Evolutionary conservation across 2,888 invertebrate genomes (phyloP), one percentile per base, ranked within the genome.

Genomic region (Netelia fuscicornis): DNA sequence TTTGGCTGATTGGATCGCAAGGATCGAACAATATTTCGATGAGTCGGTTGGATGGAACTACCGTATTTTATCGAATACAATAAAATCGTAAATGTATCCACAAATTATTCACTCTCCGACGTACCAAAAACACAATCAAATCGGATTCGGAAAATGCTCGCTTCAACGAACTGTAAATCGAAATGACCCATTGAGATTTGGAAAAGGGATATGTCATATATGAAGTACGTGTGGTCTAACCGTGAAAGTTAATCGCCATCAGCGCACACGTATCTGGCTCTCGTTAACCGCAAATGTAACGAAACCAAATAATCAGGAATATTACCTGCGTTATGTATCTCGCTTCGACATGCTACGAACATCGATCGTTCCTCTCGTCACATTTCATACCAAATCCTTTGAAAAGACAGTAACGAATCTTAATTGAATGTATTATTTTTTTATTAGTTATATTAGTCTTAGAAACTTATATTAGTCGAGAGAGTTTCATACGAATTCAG

Each of bases 1-100:
- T 81, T 81, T 70, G 70, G 70, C 54, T 75, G 75, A 81, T 76
- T 81, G 75, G 54, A 68, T n/a, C 44, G 20, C 52, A 17, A 8
- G 13, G 37, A 8, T 65, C 42, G 8, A 20, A 13, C 56, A n/a
- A 71, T 64, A 71, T 71, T 67, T 60, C 20, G 30, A 58, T 60
- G 44, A 20, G 20, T 56, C 42, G 2, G 23, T 8, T 0, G 65
- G 52, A 64, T 74, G 25, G 23, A 11, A 54, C 52, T n/a, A 8
- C n/a, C 9, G 25, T 62, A 52, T 62, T 70, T 70, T 52, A 52
- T 11, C 10, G 64, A 62, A 76, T 42, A 13, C 74, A 42, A 68
- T 13, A 13, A n/a, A 30, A 52, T 54, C 70, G 25, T 81, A 70
- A 70, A 64, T 81, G 56, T 64, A 48, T 5, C 44, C 44, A 10